These are phyloP conservation scores for Seladonia tumulorum DNA, from an alignment of 2,888 invertebrate genomes.

Conservation along the genomic window DNA sequence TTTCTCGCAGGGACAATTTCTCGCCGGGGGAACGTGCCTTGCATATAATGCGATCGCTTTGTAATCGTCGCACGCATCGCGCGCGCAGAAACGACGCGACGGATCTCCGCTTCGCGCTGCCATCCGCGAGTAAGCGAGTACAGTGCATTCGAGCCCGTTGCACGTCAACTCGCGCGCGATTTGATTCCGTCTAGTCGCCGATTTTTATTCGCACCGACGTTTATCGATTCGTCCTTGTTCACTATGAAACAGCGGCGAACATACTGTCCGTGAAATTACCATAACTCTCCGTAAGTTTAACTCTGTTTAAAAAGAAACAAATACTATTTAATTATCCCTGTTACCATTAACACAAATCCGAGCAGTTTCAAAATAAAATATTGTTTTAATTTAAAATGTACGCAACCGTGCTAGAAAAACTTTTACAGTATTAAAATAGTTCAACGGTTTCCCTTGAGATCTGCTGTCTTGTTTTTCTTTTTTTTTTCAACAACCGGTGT, in stretches of 20 bases:
- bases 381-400: too few relatives aligned
- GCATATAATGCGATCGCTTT: slow-evolving; percentile 52
- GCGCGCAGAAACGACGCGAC: slow-evolving; percentile 6
- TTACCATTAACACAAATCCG: too few relatives aligned
- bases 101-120: slow-evolving; percentile 21
- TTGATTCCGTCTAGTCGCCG: background rate
- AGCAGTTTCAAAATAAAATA: too few relatives aligned
- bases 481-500: background rate
- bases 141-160: slow-evolving; percentile 14
- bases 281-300: background rate
- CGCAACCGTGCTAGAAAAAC: too few relatives aligned
- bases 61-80: slow-evolving; percentile 55
- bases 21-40: slow-evolving; percentile 43
- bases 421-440: too few relatives aligned
- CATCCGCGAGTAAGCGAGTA: background rate
- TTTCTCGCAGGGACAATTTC: slow-evolving; percentile 51
- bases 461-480: too few relatives aligned
- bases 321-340: too few relatives aligned
- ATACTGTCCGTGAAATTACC: background rate
- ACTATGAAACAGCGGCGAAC: background rate
- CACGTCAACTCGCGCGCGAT: background rate
- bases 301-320: too few relatives aligned
- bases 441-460: too few relatives aligned
- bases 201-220: slow-evolving; percentile 9
- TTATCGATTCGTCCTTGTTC: background rate